Percentiles rank a stretch among this genome's conserved stretches.
phyloP scores from a whole-genome alignment of 2,888 invertebrate genomes.

The Campoletis raptor region DNA sequence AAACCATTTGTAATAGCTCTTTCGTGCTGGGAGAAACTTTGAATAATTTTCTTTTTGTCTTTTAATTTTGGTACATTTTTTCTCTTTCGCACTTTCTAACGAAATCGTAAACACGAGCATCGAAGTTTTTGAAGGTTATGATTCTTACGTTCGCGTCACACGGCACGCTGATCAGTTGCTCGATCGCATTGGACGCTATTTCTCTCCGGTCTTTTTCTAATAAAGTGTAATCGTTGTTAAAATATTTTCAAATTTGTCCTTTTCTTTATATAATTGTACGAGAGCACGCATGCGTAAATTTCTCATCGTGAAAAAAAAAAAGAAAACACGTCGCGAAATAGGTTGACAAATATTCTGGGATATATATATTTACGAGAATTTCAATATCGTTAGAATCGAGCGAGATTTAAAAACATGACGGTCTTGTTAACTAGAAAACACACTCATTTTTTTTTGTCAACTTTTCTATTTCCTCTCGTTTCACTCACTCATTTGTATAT shows the following conservation, averaged over 20 bases:
- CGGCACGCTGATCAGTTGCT: constrained; percentile 23
- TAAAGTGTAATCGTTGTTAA: constrained; percentile 45
- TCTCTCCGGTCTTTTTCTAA: not conserved
- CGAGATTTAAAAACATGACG: constrained; percentile 47
- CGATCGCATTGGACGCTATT: constrained; percentile 22
- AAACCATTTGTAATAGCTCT: constrained; percentile 45
- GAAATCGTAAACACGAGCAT: constrained; percentile 42
- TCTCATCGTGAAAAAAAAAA: constrained; percentile 11
- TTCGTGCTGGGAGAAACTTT: constrained; percentile 30
- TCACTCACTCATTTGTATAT: constrained; percentile 3
- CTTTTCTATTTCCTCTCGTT: not conserved
- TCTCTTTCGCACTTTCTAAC: constrained; percentile 12
- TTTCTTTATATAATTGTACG: constrained; percentile 36
- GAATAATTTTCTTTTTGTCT: not conserved
- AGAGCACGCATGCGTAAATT: constrained; percentile 36
- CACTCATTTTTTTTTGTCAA: constrained; percentile 34
- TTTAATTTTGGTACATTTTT: constrained; percentile 2
- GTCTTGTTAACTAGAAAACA: constrained; percentile 63
- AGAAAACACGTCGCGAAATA: not conserved
- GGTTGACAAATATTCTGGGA: constrained; percentile 50
- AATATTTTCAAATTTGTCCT: constrained; percentile 12
- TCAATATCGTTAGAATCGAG: constrained; percentile 51
- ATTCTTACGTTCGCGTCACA: not conserved
- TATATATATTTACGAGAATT: constrained; percentile 48
- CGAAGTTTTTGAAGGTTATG: not conserved